Evolutionary conservation across 2,113 vertebrate species (phyloP), one percentile per base, ranked within the genome.

Genomic region (Cyanoliseus patagonus): DNA sequence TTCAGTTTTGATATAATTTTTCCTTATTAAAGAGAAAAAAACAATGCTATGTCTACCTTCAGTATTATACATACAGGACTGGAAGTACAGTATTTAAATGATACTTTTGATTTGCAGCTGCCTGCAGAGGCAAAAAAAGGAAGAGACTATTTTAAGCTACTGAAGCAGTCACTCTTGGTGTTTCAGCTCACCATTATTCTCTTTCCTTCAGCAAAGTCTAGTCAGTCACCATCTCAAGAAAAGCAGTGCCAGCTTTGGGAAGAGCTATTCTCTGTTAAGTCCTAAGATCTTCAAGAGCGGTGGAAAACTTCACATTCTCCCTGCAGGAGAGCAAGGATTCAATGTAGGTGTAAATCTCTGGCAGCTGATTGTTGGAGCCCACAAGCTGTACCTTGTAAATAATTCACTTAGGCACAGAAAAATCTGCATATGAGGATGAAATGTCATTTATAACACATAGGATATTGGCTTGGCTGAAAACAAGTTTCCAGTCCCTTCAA

Each of bases 391-490:
- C 95, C 96, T 98, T 97, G 97, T 98, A 97, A 98, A 98, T 98
- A 98, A 98, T 98, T 98, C 97, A 98, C 97, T 96, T 92, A 86
- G 28, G 95, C 92, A 97, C 95, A 96, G 97, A 94, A 96, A 89
- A 97, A 98, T 98, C 97, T 98, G 98, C 97, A 98, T 98, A 97
- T 95, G 83, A 96, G 95, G 95, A 97, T 97, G 97, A 97, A 97
- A 97, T 97, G 97, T 97, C 98, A 97, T 97, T 97, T 97, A 95
- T 98, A 98, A 98, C 98, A 97, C 96, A 94, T 69, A 97, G 94
- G 89, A 88, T 97, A 95, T 94, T 94, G 94, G 81, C 95, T 97
- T 97, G 88, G 68, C 97, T 97, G 92, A 92, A 94, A 97, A 92
- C 81, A 95, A 95, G 94, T 96, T 97, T 97, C 88, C 95, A 84